Conservation (phyloP, 2,888 invertebrate genomes). For the Lapara coniferarum region DNA sequence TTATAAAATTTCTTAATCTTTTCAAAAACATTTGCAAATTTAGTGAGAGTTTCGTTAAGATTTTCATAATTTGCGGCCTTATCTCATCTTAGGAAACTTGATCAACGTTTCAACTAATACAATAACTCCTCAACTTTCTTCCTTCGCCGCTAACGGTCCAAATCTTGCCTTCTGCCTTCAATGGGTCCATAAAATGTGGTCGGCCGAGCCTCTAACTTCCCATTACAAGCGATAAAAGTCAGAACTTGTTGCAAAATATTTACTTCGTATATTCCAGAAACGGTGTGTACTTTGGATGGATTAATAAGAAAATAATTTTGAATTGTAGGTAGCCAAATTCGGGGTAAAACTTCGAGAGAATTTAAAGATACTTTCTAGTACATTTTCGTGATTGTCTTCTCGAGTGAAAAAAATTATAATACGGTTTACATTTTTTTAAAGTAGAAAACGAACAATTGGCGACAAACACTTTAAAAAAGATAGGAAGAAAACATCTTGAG, state of each 20-base stretch:
- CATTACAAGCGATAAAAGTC: constrained; percentile 50
- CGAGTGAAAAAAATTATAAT: too few relatives aligned
- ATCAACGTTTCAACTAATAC: constrained; percentile 13
- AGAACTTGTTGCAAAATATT: constrained; percentile 39
- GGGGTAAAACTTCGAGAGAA: too few relatives aligned
- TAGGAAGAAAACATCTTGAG: too few relatives aligned
- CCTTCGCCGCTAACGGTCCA: constrained; percentile 7
- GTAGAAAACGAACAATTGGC: too few relatives aligned
- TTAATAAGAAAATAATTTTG: constrained; percentile 2
- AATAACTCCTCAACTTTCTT: constrained; percentile 16
- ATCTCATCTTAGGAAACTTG: not conserved
- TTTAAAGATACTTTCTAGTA: too few relatives aligned
- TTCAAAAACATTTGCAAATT: too few relatives aligned
- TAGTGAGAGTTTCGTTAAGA: too few relatives aligned
- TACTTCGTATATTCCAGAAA: constrained; percentile 6
- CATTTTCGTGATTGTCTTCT: too few relatives aligned
- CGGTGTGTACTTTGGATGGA: constrained; percentile 6
- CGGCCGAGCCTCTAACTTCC: constrained; percentile 48
- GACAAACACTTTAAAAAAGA: too few relatives aligned
- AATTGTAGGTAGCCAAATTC: not conserved
- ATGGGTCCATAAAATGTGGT: constrained; percentile 53
- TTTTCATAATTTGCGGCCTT: too few relatives aligned
- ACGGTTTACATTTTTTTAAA: too few relatives aligned
- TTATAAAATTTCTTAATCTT: too few relatives aligned
- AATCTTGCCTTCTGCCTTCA: constrained; percentile 42